Evolutionary conservation across 1,140 invertebrate genomes (phyloP), one percentile per base, ranked within the genome.

Genomic region (Penaeus vannamei): DNA sequence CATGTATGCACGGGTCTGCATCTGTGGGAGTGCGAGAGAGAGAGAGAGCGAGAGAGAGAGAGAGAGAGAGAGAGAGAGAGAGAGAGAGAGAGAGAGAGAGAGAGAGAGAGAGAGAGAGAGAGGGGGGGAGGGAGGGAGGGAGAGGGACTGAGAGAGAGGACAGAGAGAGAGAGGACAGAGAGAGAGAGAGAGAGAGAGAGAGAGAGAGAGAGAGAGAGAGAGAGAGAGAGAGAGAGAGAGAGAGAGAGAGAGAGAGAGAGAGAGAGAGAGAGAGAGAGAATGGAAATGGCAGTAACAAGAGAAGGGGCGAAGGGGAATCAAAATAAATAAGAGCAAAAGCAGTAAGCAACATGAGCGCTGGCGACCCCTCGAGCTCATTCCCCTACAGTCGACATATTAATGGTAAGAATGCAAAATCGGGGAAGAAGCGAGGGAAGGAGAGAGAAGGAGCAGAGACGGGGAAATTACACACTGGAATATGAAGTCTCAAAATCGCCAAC

Each of bases 81-180:
- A 83, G 42, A 83, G 81, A 80, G 79, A 83, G 42, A 83, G 81
- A 83, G 42, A 83, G 53, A 83, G 42, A 83, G 81, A 83, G 42
- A 83, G 81, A 83, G 42, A 61, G 59, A 83, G 42, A 83, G 59
- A 62, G 42, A 22, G 23, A 61, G n/a, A 60, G 59, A 61, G n/a
- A 62, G 26, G 26, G 59, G 26, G 36, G 8, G 36, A 42, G 36
- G 8, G 36, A 42, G 36, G 8, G 36, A 42, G 36, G 8, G 36
- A 42, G 36, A 42, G 36, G 8, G 36, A 42, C 4, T 7, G 36
- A 42, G 36, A 42, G 26, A 72, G 69, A 32, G 69, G 8, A 14
- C 17, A 23, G n/a, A 14, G 32, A 22, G 77, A 32, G 79, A 81
- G 66, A 29, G n/a, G 66, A 69, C 66, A 64, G 26, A 29, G 14